Evolutionary conservation across 2,113 vertebrate species (phyloP), one percentile per base, ranked within the genome.

Genomic region (Martes martes): DNA sequence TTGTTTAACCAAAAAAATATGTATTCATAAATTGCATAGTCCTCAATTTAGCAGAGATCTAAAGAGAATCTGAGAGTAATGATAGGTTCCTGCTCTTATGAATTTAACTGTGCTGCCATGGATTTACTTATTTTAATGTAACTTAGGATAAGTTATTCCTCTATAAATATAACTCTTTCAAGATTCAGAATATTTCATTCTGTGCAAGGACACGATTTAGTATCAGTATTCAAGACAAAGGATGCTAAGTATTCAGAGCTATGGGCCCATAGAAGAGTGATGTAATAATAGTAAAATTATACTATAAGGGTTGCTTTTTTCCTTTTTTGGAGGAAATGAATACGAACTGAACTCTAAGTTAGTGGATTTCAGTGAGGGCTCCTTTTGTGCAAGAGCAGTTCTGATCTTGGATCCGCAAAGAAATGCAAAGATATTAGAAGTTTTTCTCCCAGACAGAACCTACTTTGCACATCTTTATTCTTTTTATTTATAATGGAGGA

Each of bases 31-130:
- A 96, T 78, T 96, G 80, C 79, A 92, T 0, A 88, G 97, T 94
- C 95, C 83, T 97, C 81, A 61, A 78, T 97, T 97, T 98, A 95
- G 94, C 71, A 95, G 95, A 92, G 1, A 33, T 94, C 59, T 79
- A 97, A 97, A 95, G 95, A 97, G 95, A 94, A 52, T 96, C 59
- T 89, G 71, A 91, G 81, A 74, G 85, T 73, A 97, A 98, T 98
- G 82, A 95, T 21, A 67, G 69, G 95, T 96, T 96, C 95, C 93
- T 85, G 74, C 15, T 96, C 83, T 97, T 95, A 79, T 24, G 96
- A 95, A 95, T 98, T 92, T 92, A 93, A 97, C 89, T 79, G 50
- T 73, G 36, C 89, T 96, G 93, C 90, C 63, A 85, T 10, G 85
- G 81, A 57, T 97, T 97, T 96, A 95, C 69, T 95, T 82, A 91